Percentiles rank a stretch among this genome's conserved stretches.
Conservation (phyloP, 2,113 vertebrate genomes). For the Phaethornis superciliosus region DNA sequence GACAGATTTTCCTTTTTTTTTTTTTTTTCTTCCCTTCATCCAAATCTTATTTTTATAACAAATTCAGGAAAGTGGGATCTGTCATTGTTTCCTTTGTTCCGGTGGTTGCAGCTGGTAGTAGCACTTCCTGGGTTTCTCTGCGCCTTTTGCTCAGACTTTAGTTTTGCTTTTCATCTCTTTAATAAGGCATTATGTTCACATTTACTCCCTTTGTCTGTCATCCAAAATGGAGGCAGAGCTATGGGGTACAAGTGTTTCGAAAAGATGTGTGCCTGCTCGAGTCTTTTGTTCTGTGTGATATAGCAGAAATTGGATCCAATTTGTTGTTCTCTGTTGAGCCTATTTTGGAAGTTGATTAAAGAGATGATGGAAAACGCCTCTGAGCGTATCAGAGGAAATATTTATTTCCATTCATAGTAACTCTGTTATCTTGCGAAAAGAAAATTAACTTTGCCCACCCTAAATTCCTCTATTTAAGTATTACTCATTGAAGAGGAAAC, state of each 20-base stretch:
- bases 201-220: conserved; percentile 44
- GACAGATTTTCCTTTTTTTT: background rate
- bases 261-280: background rate
- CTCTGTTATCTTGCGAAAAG: background rate
- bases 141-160: background rate
- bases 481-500: background rate
- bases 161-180: background rate
- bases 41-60: background rate
- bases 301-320: background rate
- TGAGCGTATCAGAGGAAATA: background rate
- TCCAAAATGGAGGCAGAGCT: conserved; percentile 67
- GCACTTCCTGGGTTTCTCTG: conserved; percentile 51
- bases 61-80: background rate
- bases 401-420: background rate
- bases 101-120: background rate
- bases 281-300: conserved; percentile 42
- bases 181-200: background rate
- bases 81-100: conserved; percentile 47
- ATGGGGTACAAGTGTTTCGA: conserved; percentile 12
- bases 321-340: background rate
- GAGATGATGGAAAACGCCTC: conserved; percentile 6
- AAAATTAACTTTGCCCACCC: background rate
- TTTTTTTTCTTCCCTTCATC: too few relatives aligned
- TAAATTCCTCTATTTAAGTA: background rate
- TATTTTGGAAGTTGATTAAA: conserved; percentile 23